phyloP scores from a whole-genome alignment of 2,113 vertebrate genomes.

The Cercocebus atys region DNA sequence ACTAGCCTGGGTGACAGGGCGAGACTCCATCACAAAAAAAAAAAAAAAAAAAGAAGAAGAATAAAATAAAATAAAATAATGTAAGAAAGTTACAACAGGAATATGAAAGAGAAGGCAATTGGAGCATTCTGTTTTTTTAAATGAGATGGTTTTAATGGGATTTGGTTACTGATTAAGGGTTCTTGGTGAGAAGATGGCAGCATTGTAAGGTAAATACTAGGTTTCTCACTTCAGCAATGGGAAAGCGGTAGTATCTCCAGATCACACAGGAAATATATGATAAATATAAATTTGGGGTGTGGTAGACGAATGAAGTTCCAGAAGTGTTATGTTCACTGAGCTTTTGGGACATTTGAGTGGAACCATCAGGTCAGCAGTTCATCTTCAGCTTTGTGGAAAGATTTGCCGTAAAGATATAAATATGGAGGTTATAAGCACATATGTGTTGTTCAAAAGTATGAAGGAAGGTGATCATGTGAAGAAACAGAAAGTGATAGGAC shows the following conservation, averaged over 20 bases:
- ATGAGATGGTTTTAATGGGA: background rate
- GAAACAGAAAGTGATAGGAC: background rate
- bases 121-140: background rate
- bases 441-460: background rate
- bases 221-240: background rate
- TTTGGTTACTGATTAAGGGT: background rate
- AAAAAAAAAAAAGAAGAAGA: no score
- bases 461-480: background rate
- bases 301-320: background rate
- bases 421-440: background rate
- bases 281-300: background rate
- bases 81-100: background rate
- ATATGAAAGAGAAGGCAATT: background rate
- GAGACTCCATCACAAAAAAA: no score
- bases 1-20: no score
- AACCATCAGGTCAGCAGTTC: background rate
- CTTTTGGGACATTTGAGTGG: background rate
- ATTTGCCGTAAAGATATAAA: background rate
- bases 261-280: background rate
- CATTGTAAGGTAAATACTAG: background rate
- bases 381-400: background rate
- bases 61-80: background rate
- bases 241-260: background rate
- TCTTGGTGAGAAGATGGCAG: background rate
- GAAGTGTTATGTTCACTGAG: background rate